These are phyloP conservation scores for Cetoscarus ocellatus DNA, from an alignment of 2,797 vertebrate species.

Conservation along the genomic window DNA sequence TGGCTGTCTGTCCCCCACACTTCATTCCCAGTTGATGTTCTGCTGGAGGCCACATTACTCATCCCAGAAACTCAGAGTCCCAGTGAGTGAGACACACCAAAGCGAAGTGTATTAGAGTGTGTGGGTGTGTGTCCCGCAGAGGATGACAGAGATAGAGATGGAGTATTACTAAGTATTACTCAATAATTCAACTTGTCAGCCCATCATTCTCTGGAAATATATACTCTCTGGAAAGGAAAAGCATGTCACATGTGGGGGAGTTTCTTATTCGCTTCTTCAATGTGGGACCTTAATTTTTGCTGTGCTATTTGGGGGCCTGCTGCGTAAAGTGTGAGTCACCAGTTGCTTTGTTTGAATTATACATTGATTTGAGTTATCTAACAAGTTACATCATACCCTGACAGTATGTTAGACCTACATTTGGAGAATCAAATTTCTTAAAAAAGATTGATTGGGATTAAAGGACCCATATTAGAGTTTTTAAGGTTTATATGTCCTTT, in stretches of 20 bases:
- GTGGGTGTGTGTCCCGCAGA: conserved; percentile 21
- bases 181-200: conserved; percentile 64
- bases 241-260: conserved; percentile 12
- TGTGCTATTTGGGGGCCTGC: conserved; percentile 38
- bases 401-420: conserved; percentile 14
- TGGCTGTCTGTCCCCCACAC: conserved; percentile 63
- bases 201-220: conserved; percentile 40
- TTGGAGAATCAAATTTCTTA: conserved; percentile 22
- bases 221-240: background rate
- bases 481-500: too few species aligned
- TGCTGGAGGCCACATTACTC: conserved; percentile 76
- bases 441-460: conserved; percentile 22
- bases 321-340: conserved; percentile 53
- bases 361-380: conserved; percentile 55
- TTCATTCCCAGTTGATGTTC: conserved; percentile 75
- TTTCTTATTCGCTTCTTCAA: conserved; percentile 39
- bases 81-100: conserved; percentile 51
- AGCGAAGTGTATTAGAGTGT: conserved; percentile 15
- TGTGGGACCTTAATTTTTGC: conserved; percentile 47
- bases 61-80: conserved; percentile 52
- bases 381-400: conserved; percentile 43
- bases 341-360: conserved; percentile 25
- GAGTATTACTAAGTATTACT: conserved; percentile 44
- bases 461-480: background rate
- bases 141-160: conserved; percentile 46